Base-by-base conservation (phyloP, 2,113 vertebrate species). In the Sclerurus mexicanus region DNA sequence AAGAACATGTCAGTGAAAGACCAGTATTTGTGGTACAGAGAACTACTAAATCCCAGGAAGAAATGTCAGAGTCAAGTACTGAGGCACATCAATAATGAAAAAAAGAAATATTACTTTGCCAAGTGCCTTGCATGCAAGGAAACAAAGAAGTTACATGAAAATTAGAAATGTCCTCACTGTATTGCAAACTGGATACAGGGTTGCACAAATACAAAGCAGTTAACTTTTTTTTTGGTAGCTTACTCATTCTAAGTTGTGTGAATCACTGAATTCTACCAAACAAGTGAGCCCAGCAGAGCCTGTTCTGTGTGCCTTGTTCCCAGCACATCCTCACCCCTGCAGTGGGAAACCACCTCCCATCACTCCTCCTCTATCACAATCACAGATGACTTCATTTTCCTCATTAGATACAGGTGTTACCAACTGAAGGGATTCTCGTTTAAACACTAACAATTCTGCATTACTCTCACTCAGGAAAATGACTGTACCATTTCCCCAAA, bases 271-370 rank as follows among this genome's bases (percentile, higher is more conserved):
- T 7, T 35, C 42, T 11, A 44, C 6, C 19, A 46, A 76, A 67
- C 2, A 37, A 15, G 37, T 2, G 1, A 6, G 23, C 49, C 28
- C 40, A 78, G 47, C 64, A 94, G 33, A 89, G 47, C 16, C 31
- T 52, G 25, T 30, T 67, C 47, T 27, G 15, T 27, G 33, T 12
- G 12, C 12, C 21, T 75, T 63, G 14, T 5, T 40, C 4, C 0
- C 1, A 20, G 27, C 37, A 46, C 0, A 0, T 30, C 50, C 55
- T 50, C 79, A 69, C 4, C 50, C 71, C 33, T 33, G 20, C 4
- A 3, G 5, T 1, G n/a, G 19, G 42, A 62, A 89, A 47, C 2
- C 47, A 12, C 25, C 25, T 49, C 14, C 9, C 37, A 40, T 33
- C 14, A 11, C 46, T 63, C 31, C 46, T 50, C 30, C 42, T 31